Base-by-base conservation (phyloP, 2,113 vertebrate genomes). In the Bubo bubo region DNA sequence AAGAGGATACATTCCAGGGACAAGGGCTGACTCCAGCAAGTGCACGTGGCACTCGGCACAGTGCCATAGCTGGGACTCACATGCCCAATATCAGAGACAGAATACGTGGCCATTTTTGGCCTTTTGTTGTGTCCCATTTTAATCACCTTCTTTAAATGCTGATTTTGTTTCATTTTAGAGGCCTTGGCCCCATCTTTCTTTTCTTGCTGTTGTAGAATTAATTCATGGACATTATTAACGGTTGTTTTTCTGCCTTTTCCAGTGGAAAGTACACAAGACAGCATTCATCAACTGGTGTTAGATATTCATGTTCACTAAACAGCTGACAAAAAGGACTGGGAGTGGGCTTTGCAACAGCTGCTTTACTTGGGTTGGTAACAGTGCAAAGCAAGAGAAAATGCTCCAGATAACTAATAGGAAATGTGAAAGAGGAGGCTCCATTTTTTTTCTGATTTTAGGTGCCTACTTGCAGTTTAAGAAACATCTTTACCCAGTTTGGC, bases 41-140 rank as follows among this genome's bases (percentile, higher is more conserved):
- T 74, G 2, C 41, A 8, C 0, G 1, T 60, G 79, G 49, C 35
- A 12, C 62, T 67, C 0, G 2, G 39, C 82, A 49, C 34, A 9
- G 45, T 43, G 62, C 70, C 66, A 43, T 17, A 28, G 39, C 73
- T 53, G 64, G 70, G 60, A 24, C 43, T 68, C 43, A 84, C 37
- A 3, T n/a, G 43, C 64, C 26, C 76, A 50, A 1, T 70, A 50
- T 90, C 86, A 91, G 59, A 22, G 24, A 47, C 41, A 77, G 34
- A 84, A 23, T 53, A 6, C 22, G 28, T 73, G 88, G 45, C 35
- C 28, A 15, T 8, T 18, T 93, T 56, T 64, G 53, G 34, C 59
- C 18, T 86, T 88, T 72, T 90, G 53, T 95, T 74, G 19, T 41
- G 63, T 79, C 50, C 58, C 24, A 53, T 80, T 95, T 95, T 63